Evolutionary conservation across 2,797 vertebrate species (phyloP).

Genomic region (Typhlichthys eigenmanni): DNA sequence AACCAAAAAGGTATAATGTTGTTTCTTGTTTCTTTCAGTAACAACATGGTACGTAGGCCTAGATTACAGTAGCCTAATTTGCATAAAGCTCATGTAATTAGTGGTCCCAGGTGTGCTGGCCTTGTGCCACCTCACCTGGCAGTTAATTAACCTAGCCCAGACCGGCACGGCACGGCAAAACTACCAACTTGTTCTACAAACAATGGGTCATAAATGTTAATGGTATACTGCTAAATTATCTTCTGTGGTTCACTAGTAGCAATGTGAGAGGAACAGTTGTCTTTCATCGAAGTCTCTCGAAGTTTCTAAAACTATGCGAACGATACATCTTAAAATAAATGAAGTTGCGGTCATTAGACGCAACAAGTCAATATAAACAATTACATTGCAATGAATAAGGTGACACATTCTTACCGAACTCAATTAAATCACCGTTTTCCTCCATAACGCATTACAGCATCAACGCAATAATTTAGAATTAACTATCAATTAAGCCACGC

Average conservation of each 20-base stretch:
- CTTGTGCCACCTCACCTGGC: conserved; percentile 55
- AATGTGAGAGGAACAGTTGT: not conserved
- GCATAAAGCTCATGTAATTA: conserved; percentile 49
- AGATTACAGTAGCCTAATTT: conserved; percentile 1
- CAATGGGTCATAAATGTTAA: conserved; percentile 62
- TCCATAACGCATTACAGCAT: conserved; percentile 61
- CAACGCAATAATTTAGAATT: conserved; percentile 54
- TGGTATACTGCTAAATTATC: conserved; percentile 28
- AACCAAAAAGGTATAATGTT: too few relatives aligned
- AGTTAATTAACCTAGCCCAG: conserved; percentile 54
- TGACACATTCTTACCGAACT: conserved; percentile 68
- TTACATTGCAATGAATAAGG: conserved; percentile 22
- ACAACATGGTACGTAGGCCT: too few relatives aligned
- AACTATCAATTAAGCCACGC: conserved; percentile 58
- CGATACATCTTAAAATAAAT: too few relatives aligned
- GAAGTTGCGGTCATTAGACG: not conserved
- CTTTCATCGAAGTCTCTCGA: not conserved
- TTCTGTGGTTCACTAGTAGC: conserved; percentile 1
- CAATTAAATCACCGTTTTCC: conserved; percentile 44
- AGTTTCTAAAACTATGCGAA: too few relatives aligned
- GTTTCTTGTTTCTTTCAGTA: too few relatives aligned
- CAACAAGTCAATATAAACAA: conserved; percentile 48
- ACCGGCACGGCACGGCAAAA: conserved; percentile 56
- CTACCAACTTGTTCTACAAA: conserved; percentile 37
- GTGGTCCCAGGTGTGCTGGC: conserved; percentile 55